phyloP scores from a whole-genome alignment of 2,888 invertebrate species.

The Scaptomyza tumidula region DNA sequence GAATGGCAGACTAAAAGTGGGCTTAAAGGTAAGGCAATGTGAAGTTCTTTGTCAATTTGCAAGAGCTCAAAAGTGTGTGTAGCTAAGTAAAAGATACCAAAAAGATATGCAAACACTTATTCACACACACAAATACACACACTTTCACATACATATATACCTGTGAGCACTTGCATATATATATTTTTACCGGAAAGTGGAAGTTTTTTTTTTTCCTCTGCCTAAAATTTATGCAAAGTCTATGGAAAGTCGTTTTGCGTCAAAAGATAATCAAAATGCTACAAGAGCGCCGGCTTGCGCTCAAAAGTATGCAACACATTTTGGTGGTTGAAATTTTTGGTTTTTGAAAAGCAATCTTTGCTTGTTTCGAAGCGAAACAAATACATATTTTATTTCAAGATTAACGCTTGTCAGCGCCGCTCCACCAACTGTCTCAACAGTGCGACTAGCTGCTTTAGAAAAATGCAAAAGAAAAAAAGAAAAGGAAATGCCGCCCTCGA shows the following conservation, averaged over 20 bases:
- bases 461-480: too few relatives aligned
- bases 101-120: conserved; percentile 32
- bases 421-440: conserved; percentile 9
- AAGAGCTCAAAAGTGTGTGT: conserved; percentile 75
- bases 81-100: conserved; percentile 69
- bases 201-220: conserved; percentile 37
- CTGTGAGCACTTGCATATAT: conserved; percentile 14
- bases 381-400: conserved; percentile 75
- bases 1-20: conserved; percentile 8
- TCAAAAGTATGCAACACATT: conserved; percentile 64
- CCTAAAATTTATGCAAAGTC: conserved; percentile 77
- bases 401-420: conserved; percentile 69
- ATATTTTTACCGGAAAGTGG: conserved; percentile 15
- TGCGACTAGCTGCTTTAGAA: conserved; percentile 26
- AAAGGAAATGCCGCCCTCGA: conserved; percentile 22
- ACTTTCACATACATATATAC: conserved; percentile 18
- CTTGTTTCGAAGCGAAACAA: conserved; percentile 43
- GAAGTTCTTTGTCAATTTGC: conserved; percentile 77
- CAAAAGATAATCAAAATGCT: conserved; percentile 68
- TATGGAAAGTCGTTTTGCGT: conserved; percentile 71
- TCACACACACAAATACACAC: conserved; percentile 14
- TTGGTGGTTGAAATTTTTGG: conserved; percentile 63
- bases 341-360: conserved; percentile 15
- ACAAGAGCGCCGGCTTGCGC: conserved; percentile 46
- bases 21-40: conserved; percentile 33